Evolutionary conservation across 2,797 vertebrate genomes (phyloP).

Genomic region (Callimico goeldii): DNA sequence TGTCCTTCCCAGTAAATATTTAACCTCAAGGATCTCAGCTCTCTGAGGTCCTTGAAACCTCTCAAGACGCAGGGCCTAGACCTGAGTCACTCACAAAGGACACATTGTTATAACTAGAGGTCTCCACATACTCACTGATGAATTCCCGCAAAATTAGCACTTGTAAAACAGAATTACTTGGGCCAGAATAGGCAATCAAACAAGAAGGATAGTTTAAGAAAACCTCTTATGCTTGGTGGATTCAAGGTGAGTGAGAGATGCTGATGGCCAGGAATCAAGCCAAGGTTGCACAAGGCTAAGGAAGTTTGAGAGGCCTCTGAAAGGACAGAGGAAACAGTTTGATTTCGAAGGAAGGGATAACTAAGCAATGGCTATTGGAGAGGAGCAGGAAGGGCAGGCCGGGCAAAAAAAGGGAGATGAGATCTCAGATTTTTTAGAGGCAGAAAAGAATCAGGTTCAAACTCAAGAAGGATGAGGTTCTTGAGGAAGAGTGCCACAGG

Average conservation of each 20-base stretch:
- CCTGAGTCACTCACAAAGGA: neutral
- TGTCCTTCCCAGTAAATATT: neutral
- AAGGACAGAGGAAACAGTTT: neutral
- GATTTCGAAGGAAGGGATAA: neutral
- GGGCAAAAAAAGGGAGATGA: neutral
- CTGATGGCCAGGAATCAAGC: neutral
- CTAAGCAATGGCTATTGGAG: neutral
- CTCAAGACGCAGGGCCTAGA: neutral
- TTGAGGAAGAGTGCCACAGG: neutral
- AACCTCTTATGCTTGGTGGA: neutral
- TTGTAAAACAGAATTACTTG: neutral
- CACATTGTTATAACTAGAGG: neutral
- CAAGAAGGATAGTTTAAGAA: neutral
- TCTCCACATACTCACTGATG: neutral
- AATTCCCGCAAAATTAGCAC: neutral
- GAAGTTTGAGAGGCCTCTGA: neutral
- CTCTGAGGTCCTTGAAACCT: neutral
- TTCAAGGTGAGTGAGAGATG: neutral
- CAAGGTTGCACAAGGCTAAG: neutral
- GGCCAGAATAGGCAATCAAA: neutral
- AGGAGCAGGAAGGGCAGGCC: neutral
- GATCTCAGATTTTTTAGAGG: neutral
- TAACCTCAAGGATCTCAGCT: neutral
- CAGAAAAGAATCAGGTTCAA: neutral
- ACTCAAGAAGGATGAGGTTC: neutral